phyloP scores from a whole-genome alignment of 2,888 invertebrate species.

The Lochmaea crataegi region DNA sequence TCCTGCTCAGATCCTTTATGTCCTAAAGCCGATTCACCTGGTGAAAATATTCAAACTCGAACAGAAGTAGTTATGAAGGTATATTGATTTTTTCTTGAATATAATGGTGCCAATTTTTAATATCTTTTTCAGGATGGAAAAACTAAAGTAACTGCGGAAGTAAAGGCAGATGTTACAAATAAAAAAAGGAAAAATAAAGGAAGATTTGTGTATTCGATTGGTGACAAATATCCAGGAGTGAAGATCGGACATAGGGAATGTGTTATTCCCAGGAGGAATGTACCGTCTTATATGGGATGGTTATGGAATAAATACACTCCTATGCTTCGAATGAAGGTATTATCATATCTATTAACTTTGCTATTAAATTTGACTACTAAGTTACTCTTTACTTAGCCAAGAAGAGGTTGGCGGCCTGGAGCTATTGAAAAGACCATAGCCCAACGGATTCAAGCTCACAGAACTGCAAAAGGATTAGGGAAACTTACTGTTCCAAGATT shows the following conservation, averaged over 20 bases:
- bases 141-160: not conserved
- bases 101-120: not conserved
- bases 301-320: conserved; percentile 68
- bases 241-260: conserved; percentile 71
- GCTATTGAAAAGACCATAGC: conserved; percentile 67
- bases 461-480: conserved; percentile 56
- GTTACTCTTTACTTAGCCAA: conserved; percentile 54
- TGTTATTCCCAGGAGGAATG: conserved; percentile 66
- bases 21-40: conserved; percentile 27
- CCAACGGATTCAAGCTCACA: conserved; percentile 56
- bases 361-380: not conserved
- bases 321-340: conserved; percentile 53
- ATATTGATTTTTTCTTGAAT: not conserved
- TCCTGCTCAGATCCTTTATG: conserved; percentile 51
- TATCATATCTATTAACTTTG: too few species aligned
- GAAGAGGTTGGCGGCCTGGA: conserved; percentile 72
- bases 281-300: conserved; percentile 77
- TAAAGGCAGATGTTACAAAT: conserved; percentile 10
- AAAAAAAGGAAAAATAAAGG: conserved; percentile 43
- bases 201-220: conserved; percentile 52
- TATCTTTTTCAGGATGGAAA: not conserved
- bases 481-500: conserved; percentile 50
- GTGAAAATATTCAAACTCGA: not conserved
- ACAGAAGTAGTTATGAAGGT: not conserved
- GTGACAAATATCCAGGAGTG: conserved; percentile 66